Percentiles rank a stretch among this genome's conserved stretches.
Conservation (phyloP, 2,113 vertebrate genomes). For the Tupaia tana region DNA sequence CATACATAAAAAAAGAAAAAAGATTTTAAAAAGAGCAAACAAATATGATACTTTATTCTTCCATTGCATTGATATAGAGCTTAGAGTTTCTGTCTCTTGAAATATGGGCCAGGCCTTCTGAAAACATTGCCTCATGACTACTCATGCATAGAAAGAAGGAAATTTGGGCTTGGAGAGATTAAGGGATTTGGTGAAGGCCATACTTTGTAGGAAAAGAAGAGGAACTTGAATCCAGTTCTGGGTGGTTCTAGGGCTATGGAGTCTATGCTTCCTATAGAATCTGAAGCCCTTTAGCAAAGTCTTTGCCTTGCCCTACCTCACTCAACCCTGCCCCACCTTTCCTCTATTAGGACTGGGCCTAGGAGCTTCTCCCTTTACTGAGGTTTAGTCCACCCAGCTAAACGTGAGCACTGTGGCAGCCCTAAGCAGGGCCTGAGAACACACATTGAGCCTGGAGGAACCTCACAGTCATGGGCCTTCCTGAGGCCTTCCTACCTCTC, state of each 20-base stretch:
- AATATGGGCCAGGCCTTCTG: neutral
- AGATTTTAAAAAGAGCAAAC: neutral
- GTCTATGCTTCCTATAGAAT: neutral
- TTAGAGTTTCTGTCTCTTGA: neutral
- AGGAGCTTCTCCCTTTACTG: neutral
- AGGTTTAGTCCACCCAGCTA: neutral
- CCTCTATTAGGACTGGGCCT: neutral
- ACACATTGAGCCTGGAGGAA: neutral
- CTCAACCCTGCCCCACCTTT: neutral
- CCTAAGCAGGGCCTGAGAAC: neutral
- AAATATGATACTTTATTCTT: constrained; percentile 11
- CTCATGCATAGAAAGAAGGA: neutral
- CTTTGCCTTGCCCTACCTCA: neutral
- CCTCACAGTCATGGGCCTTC: neutral
- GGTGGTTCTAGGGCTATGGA: neutral
- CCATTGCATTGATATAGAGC: neutral
- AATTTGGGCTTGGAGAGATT: neutral
- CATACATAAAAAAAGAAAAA: neutral
- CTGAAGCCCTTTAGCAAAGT: constrained; percentile 1
- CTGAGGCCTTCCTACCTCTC: neutral
- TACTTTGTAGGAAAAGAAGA: constrained; percentile 15
- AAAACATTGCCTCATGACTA: neutral
- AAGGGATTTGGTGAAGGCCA: neutral
- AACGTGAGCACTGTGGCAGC: neutral
- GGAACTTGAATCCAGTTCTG: neutral